Base-by-base conservation (phyloP, 2,797 vertebrate species). In the Dallia pectoralis region DNA sequence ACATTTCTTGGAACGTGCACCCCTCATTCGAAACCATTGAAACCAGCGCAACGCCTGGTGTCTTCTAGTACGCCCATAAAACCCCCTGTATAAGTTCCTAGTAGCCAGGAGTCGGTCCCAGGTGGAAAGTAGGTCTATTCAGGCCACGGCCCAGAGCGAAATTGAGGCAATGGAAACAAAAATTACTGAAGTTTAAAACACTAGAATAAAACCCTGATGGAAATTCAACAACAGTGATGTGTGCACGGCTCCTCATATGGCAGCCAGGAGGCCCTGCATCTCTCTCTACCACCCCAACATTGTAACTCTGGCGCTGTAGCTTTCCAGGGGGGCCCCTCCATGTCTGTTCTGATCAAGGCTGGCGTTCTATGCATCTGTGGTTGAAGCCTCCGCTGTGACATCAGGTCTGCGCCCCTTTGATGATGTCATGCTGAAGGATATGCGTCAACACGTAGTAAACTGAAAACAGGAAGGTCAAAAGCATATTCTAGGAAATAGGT, bases 341-440 rank as follows among this genome's bases (percentile, higher is more conserved):
- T 75, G 75, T 78, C 73, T 82, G 85, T 80, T 87, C 88, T 88
- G 88, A 88, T 87, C 85, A 81, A 75, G 84, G 74, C 77, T 79
- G 84, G 86, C 85, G 86, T 88, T 88, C 86, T 81, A 72, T 82
- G 75, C 79, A 82, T 85, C 86, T 84, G 77, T 70, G 51, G 70
- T 73, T 81, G 77, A 83, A 79, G 84, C 78, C 81, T 84, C 78
- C 71, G 69, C 76, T 84, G 81, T 76, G 83, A 80, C 84, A 84
- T 84, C 80, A 87, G 85, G 83, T 87, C 27, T 32, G 61, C 8
- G 81, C 76, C 75, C 79, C 74, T 78, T 64, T 84, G 78, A 85
- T 88, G 82, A 86, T 84, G 78, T 86, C 82, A 87, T 78, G 47
- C 81, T 68, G 83, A 56, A 76, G 16, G 29, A 69, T 19, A 15